Conservation (phyloP, 2,113 vertebrate genomes). For the Chrysochloris asiatica region DNA sequence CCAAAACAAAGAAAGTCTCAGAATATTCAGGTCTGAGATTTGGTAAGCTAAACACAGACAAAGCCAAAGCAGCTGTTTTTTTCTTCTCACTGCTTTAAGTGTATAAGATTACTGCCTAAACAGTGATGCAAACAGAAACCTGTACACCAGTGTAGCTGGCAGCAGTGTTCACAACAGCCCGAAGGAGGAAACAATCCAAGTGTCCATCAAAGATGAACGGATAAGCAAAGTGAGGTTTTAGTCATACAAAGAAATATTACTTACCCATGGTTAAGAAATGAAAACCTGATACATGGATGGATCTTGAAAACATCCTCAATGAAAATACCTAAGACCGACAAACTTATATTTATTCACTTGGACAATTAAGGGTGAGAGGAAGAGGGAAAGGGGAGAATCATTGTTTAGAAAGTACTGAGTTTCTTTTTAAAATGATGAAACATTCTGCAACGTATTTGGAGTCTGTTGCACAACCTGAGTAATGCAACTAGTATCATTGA, state of each 20-base stretch:
- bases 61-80: background rate
- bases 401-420: background rate
- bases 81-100: background rate
- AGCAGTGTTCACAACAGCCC: background rate
- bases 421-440: background rate
- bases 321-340: background rate
- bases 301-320: background rate
- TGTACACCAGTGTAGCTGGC: background rate
- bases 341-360: no score
- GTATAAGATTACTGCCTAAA: background rate
- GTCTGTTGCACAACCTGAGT: background rate
- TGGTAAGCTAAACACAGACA: background rate
- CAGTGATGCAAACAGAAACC: background rate
- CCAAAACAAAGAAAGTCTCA: background rate
- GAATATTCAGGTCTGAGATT: background rate
- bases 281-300: background rate
- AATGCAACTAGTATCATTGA: background rate
- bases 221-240: background rate
- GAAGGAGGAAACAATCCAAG: background rate
- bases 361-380: background rate
- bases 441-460: background rate
- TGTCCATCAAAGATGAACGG: background rate
- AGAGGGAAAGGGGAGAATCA: background rate
- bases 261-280: background rate
- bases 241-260: background rate